phyloP scores from a whole-genome alignment of 1,140 invertebrate species.

The Brevipalpus yothersi region DNA sequence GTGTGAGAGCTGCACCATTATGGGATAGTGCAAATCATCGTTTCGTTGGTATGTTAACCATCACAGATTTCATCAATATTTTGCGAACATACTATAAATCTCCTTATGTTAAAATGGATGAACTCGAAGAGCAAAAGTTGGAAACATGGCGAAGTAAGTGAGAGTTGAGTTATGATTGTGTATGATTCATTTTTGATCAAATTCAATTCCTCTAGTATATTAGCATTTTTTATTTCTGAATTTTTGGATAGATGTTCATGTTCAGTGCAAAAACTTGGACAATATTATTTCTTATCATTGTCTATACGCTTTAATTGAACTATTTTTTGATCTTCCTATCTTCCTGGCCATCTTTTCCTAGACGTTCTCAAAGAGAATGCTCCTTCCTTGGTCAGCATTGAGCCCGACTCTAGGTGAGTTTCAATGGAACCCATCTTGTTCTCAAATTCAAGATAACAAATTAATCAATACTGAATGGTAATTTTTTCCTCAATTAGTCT shows the following conservation, averaged over 20 bases:
- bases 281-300: too few species aligned
- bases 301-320: neutral
- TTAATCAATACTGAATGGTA: too few species aligned
- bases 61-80: slow-evolving; percentile 98
- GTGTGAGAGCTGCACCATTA: slow-evolving; percentile 77
- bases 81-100: slow-evolving; percentile 80
- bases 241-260: neutral
- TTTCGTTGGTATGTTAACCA: slow-evolving; percentile 82
- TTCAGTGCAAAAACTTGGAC: too few species aligned
- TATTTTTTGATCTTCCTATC: neutral
- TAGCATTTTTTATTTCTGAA: neutral
- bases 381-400: slow-evolving; percentile 57
- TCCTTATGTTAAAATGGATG: slow-evolving; percentile 62
- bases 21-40: slow-evolving; percentile 80
- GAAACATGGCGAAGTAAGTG: slow-evolving; percentile 51
- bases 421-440: neutral
- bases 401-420: slow-evolving; percentile 38
- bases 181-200: neutral
- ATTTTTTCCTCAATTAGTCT: slow-evolving; percentile 22
- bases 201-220: too few species aligned
- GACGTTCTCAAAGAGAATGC: slow-evolving; percentile 50
- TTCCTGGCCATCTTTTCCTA: slow-evolving; percentile 20
- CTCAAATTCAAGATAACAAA: too few species aligned
- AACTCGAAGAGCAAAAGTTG: slow-evolving; percentile 89
- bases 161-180: too few species aligned